Base-by-base conservation (phyloP, 2,888 invertebrate genomes). In the Phengaris alcon region DNA sequence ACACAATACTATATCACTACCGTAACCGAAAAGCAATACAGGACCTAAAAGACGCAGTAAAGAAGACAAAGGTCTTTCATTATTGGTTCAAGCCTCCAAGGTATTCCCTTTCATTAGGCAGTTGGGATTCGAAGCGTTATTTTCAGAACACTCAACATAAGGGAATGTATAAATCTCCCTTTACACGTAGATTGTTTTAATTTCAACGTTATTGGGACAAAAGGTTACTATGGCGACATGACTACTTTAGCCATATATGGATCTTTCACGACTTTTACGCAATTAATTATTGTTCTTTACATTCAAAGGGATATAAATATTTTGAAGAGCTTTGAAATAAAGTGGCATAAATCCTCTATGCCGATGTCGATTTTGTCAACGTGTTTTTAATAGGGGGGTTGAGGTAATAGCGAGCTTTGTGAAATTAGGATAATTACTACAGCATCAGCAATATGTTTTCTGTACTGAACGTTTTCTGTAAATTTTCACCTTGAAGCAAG, bases 21-120 rank as follows among this genome's bases (percentile, higher is more conserved):
- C 13, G 35, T 12, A 35, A 15, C 15, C 13, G 35, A 6, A 35
- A 12, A 35, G 64, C 35, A 64, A 64, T 59, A 59, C 35, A 12
- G 64, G 22, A 12, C 35, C 35, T 64, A 35, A 64, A 64, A 64
- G 35, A 13, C 35, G 64, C 64, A 35, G 35, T 64, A 64, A 64
- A 64, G 64, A 64, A 35, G 64, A 48, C 51, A 51, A 70, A 70
- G 70, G 70, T 51, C 69, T 51, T 70, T 15, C 48, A 51, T 51
- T 70, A 70, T 51, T 10, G 69, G 51, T 48, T 12, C 70, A 70
- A 70, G 70, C 51, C 51, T 48, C 22, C 70, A 70, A 70, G 70
- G 70, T 70, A 69, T 64, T 64, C 54, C 51, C 35, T 72, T 72
- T 72, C 72, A 72, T 72, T 54, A 72, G 54, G 54, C 52, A 54